Evolutionary conservation across 2,113 vertebrate genomes (phyloP).

Genomic region (Halichoerus grypus): DNA sequence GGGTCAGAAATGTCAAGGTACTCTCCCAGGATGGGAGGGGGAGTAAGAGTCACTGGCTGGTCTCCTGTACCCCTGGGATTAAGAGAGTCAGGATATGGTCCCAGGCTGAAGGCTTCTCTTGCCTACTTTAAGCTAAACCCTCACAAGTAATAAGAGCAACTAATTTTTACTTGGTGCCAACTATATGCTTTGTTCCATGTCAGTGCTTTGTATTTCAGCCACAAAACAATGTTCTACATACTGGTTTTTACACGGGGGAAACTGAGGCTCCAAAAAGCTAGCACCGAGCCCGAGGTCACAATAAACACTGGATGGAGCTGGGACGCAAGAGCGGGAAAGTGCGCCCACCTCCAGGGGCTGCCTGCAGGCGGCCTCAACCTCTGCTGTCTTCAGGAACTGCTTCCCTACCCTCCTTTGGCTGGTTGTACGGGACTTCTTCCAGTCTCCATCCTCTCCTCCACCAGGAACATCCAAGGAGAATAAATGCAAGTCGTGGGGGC

Average conservation of each 20-base stretch:
- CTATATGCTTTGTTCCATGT: fast-evolving
- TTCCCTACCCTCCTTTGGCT: neutral
- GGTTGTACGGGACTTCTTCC: neutral
- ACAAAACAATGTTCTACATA: neutral
- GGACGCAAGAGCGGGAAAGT: neutral
- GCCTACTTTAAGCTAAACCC: neutral
- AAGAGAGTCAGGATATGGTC: neutral
- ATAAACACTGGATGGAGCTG: neutral
- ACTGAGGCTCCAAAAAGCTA: neutral
- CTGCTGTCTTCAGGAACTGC: neutral
- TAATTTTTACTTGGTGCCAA: neutral
- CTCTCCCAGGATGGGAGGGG: neutral
- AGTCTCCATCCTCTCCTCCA: neutral
- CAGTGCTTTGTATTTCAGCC: neutral
- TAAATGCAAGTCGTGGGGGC: neutral
- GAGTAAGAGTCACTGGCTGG: neutral
- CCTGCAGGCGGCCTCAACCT: neutral
- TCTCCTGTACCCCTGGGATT: neutral
- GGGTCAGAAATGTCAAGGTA: neutral
- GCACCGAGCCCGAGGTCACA: neutral
- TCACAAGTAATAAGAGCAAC: neutral
- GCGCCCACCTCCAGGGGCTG: fast-evolving
- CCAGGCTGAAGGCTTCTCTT: neutral
- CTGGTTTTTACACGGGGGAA: neutral
- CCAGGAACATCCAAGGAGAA: neutral